Base-by-base conservation (phyloP, 1,140 invertebrate genomes). In the Heliconius hermathena region DNA sequence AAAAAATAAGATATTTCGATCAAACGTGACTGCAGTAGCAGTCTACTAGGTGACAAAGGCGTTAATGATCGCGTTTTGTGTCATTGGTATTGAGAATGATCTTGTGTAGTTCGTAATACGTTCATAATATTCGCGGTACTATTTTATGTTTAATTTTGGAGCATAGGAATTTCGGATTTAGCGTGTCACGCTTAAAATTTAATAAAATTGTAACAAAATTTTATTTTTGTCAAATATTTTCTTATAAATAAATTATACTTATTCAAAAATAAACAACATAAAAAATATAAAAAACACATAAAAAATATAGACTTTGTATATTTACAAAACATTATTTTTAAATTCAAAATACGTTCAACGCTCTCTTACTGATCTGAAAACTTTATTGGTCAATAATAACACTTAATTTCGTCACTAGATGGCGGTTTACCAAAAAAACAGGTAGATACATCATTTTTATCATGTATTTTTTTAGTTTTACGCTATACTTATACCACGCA, bases 1-100 rank as follows among this genome's bases (percentile, higher is more conserved):
- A 66, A 29, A 57, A 60, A 66, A 13, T 66, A 11, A 26, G 60
- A n/a, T 66, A 66, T 66, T 66, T 66, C 60, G 26, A 66, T 66
- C 26, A 13, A 66, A 66, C 60, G 60, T 66, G 60, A 66, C 60
- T 66, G 9, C 26, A 26, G 26, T 20, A 16, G 60, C n/a, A n/a
- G n/a, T n/a, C n/a, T n/a, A 16, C 60, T 66, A 29, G 11, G 11
- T 66, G 60, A 66, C 13, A 52, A 52, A 20, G 16, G 18, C 41
- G 57, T 60, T 26, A 60, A 36, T 38, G 70, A 8, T 71, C 70
- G 8, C 70, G 8, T 71, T 36, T 36, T n/a, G 16, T n/a, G 36
- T 29, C 26, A 29, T 26, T 29, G 22, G 4, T 9, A 66, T 16
- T 66, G 60, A 66, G 4, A 66, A 66, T 66, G 4, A 66, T 16